phyloP scores from a whole-genome alignment of 2,797 vertebrate species.

The Phyllotis vaccarum region DNA sequence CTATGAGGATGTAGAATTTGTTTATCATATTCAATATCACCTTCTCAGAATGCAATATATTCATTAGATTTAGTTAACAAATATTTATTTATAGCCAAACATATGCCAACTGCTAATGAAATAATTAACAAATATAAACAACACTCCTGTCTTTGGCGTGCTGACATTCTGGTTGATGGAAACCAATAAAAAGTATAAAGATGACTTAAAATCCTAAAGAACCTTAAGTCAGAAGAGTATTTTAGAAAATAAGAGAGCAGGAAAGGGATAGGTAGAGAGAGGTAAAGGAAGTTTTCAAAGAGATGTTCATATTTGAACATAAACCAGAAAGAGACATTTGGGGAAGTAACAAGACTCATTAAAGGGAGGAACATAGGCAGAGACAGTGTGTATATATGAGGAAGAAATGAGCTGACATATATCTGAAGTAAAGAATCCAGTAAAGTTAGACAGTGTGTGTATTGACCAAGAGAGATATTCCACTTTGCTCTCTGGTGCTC shows the following conservation, averaged over 20 bases:
- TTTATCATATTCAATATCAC: constrained; percentile 18
- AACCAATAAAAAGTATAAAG: not conserved
- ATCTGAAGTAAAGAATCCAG: not conserved
- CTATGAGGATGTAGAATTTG: not conserved
- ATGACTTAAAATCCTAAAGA: not conserved
- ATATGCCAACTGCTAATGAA: not conserved
- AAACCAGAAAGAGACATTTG: not conserved
- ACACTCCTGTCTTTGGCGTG: not conserved
- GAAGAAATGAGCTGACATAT: not conserved
- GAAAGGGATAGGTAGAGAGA: not conserved
- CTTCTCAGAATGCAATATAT: not conserved
- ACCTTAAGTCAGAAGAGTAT: not conserved
- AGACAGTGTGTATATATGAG: not conserved
- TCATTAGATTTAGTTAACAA: constrained; percentile 16
- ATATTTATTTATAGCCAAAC: not conserved
- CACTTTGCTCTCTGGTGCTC: not conserved
- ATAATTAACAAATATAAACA: constrained; percentile 21
- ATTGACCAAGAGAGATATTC: not conserved
- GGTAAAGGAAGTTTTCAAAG: not conserved
- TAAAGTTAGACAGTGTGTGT: not conserved
- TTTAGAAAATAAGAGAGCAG: not conserved
- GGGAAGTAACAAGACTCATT: not conserved
- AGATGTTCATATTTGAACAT: not conserved
- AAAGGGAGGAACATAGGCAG: not conserved
- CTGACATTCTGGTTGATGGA: not conserved